Evolutionary conservation across 2,797 vertebrate genomes (phyloP).

Genomic region (Acanthurus leucopareius): DNA sequence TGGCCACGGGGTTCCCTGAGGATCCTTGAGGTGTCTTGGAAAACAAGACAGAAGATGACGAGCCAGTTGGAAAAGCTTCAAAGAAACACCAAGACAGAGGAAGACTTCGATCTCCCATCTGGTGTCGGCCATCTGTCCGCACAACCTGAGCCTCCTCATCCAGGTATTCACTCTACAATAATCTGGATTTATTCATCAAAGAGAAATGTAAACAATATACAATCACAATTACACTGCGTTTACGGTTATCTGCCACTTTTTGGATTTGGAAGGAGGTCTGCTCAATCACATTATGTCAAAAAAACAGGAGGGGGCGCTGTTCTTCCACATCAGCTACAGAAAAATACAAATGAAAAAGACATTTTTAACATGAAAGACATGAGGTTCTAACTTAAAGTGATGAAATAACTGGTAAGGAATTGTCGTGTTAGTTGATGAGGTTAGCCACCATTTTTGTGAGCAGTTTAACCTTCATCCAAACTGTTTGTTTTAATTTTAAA

Average conservation of each 20-base stretch:
- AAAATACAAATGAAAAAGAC: not conserved
- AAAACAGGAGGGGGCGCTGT: not conserved
- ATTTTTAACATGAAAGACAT: not conserved
- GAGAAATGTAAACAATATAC: not conserved
- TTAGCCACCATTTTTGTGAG: too few relatives aligned
- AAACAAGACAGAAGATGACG: constrained; percentile 30
- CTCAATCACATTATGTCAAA: not conserved
- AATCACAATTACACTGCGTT: not conserved
- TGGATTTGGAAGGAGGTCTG: not conserved
- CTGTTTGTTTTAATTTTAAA: too few relatives aligned
- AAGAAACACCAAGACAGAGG: constrained; percentile 44
- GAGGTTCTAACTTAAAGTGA: too few relatives aligned
- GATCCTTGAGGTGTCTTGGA: constrained; percentile 32
- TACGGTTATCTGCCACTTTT: not conserved
- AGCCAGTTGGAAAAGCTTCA: constrained; percentile 68
- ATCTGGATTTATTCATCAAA: not conserved
- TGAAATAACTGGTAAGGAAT: not conserved
- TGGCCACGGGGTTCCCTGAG: not conserved
- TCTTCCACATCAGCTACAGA: not conserved
- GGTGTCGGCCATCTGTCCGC: constrained; percentile 59
- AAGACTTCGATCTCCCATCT: constrained; percentile 26
- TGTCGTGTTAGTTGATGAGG: too few relatives aligned
- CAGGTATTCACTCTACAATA: not conserved
- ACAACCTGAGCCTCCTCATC: constrained; percentile 13
- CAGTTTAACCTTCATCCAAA: too few relatives aligned